Conservation (phyloP, 2,113 vertebrate species). For the Baryphthengus martii region DNA sequence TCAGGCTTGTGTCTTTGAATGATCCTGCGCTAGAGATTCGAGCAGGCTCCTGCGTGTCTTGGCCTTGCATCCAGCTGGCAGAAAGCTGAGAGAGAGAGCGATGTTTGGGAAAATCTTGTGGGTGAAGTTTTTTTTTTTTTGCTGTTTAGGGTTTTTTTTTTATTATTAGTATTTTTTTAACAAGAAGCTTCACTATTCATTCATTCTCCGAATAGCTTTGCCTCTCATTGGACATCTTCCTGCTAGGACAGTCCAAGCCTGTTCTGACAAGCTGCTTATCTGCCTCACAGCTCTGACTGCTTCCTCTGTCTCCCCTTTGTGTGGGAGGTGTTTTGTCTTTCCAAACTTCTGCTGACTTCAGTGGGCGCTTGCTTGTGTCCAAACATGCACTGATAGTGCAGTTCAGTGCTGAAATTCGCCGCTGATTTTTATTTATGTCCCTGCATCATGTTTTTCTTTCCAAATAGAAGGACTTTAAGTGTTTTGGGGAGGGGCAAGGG, state of each 20-base stretch:
- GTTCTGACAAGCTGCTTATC: constrained; percentile 66
- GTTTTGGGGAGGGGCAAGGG: not conserved
- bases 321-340: constrained; percentile 72
- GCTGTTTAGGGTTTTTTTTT: not conserved
- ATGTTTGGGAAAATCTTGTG: not conserved
- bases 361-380: constrained; percentile 48
- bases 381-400: constrained; percentile 46
- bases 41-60: constrained; percentile 28
- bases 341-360: constrained; percentile 68
- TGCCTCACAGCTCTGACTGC: constrained; percentile 46
- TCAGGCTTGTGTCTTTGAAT: not conserved
- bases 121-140: not conserved
- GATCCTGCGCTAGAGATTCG: not conserved
- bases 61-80: constrained; percentile 12
- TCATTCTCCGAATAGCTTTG: constrained; percentile 55
- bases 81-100: not conserved
- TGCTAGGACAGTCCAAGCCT: constrained; percentile 45
- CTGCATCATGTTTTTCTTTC: constrained; percentile 2
- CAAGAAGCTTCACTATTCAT: constrained; percentile 34
- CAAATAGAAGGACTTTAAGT: not conserved
- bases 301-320: constrained; percentile 63
- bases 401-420: not conserved
- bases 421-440: constrained; percentile 7
- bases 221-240: constrained; percentile 44
- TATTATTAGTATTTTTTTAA: not conserved